Conservation (phyloP, 2,888 invertebrate species). For the Chrysodeixis includens region DNA sequence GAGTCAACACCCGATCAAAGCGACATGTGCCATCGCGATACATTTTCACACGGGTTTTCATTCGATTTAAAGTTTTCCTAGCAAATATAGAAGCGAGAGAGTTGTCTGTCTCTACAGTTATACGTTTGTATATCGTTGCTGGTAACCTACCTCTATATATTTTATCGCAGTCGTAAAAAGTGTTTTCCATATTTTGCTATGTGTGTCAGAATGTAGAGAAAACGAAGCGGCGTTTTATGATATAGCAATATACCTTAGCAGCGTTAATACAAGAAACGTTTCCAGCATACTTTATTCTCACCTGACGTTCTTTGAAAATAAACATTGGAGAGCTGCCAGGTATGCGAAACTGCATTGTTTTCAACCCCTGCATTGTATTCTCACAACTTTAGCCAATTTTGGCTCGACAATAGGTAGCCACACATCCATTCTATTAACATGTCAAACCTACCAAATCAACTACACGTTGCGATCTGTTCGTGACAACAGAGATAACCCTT, state of each 20-base stretch:
- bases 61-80: constrained; percentile 46
- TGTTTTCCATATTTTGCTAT: not conserved
- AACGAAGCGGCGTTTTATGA: not conserved
- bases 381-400: not conserved
- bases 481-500: constrained; percentile 82
- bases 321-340: too few species aligned
- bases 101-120: constrained; percentile 9
- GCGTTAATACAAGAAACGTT: too few species aligned
- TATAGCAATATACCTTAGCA: not conserved
- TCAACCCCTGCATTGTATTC: not conserved
- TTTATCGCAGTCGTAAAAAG: constrained; percentile 1
- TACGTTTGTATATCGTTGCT: constrained; percentile 3
- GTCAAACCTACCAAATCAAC: constrained; percentile 63
- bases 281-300: too few species aligned
- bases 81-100: constrained; percentile 15
- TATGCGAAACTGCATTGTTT: too few species aligned
- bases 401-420: not conserved
- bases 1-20: constrained; percentile 66
- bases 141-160: not conserved
- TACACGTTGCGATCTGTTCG: constrained; percentile 75
- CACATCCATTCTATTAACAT: constrained; percentile 13
- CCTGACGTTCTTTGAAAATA: too few species aligned
- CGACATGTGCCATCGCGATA: constrained; percentile 56
- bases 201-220: not conserved
- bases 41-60: constrained; percentile 61